phyloP scores from a whole-genome alignment of 2,888 invertebrate species.

The Caenorhabditis doughertyi region DNA sequence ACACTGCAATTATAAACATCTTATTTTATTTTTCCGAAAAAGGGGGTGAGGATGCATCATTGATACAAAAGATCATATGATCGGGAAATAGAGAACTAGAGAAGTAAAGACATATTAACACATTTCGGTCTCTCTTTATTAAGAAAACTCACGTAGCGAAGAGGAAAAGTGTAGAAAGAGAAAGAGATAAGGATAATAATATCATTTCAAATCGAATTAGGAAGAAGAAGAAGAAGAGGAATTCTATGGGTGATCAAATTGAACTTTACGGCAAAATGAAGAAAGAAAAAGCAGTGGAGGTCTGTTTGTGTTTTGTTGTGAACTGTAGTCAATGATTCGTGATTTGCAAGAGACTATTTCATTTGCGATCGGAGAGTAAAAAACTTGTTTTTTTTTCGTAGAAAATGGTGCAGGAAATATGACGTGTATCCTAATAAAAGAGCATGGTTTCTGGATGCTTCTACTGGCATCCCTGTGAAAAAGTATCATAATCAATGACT shows the following conservation, averaged over 20 bases:
- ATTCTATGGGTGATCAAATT: constrained; percentile 32
- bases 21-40: neutral
- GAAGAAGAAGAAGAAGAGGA: constrained; percentile 2
- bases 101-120: constrained; percentile 1
- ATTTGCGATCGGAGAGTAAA: neutral
- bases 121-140: constrained; percentile 46
- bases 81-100: neutral
- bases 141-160: constrained; percentile 39
- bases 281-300: too few species aligned
- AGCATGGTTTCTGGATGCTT: too few species aligned
- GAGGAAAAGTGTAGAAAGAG: neutral
- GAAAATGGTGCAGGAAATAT: neutral
- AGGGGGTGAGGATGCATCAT: constrained; percentile 17
- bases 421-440: too few species aligned
- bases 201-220: too few species aligned
- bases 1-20: constrained; percentile 66
- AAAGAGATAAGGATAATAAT: constrained; percentile 28
- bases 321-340: constrained; percentile 21
- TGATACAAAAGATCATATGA: constrained; percentile 54
- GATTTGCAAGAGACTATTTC: neutral
- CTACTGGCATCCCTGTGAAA: too few species aligned
- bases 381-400: neutral
- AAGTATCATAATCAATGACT: too few species aligned
- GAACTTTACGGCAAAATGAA: too few species aligned
- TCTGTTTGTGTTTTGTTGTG: constrained; percentile 8